Evolutionary conservation across 2,797 vertebrate genomes (phyloP), one percentile per base, ranked within the genome.

Genomic region (Labeo calbasu): DNA sequence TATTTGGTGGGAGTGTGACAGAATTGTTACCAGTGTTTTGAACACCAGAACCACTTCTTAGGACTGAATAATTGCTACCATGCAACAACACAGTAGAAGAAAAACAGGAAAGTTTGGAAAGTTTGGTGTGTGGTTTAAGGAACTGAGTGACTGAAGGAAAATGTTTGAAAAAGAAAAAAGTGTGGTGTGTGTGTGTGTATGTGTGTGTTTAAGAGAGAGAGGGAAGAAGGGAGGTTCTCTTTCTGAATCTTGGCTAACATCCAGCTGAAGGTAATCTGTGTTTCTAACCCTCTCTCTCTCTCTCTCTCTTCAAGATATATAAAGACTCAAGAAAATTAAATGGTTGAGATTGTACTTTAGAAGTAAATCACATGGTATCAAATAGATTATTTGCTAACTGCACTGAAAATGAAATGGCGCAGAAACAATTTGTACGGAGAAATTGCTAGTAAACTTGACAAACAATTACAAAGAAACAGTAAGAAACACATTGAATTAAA

Each of bases 31-130:
- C 15, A 51, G 80, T 53, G 85, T 83, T 82, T 86, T 80, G 77
- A 82, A 84, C 71, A 72, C 28, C 76, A 72, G 69, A 84, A 88
- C 82, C 87, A 88, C 80, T 86, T 88, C 85, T 86, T 82, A 88
- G 69, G 50, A 80, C 73, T 77, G 46, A 53, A 84, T 63, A 73
- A 77, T 83, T 82, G 86, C 81, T 82, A 85, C 70, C 78, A 84
- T 79, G 23, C 61, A 84, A 84, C 78, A 53, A 59, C 84, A 84
- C 48, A 82, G 79, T 84, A 83, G 50, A 81, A 89, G 84, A 85
- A 89, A 94, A 91, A 89, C 89, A 84, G 89, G 85, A 86, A 85
- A 89, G 90, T 88, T 88, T 89, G 90, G 89, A 86, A 91, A 91
- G 90, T 92, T 93, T 93, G 91, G 91, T 89, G 90, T 86, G 88